phyloP scores from a whole-genome alignment of 2,888 invertebrate genomes.

The Petrolisthes cinctipes region DNA sequence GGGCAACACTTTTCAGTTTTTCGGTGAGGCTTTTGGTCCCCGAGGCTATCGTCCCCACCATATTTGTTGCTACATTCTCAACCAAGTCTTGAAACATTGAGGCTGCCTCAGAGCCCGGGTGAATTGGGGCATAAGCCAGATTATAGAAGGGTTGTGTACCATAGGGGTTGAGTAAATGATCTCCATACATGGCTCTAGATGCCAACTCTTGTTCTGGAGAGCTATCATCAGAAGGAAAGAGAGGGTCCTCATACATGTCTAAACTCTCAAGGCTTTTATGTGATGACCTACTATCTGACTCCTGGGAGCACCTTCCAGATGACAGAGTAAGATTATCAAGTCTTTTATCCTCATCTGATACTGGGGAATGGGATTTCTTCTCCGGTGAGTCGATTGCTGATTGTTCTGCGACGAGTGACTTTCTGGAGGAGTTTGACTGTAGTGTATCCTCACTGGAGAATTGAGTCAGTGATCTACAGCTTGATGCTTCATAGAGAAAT shows the following conservation, averaged over 20 bases:
- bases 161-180: constrained; percentile 7
- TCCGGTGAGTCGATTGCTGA: background rate
- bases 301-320: constrained; percentile 27
- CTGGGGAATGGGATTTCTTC: constrained; percentile 8
- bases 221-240: constrained; percentile 43
- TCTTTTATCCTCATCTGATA: background rate
- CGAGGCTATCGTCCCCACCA: constrained; percentile 46
- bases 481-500: constrained; percentile 25
- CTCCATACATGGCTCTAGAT: constrained; percentile 23
- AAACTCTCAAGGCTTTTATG: constrained; percentile 38
- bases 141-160: constrained; percentile 38
- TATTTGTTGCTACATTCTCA: constrained; percentile 53
- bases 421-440: constrained; percentile 20
- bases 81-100: constrained; percentile 46
- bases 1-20: constrained; percentile 39
- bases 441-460: constrained; percentile 32
- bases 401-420: background rate
- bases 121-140: constrained; percentile 47
- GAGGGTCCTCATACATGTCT: constrained; percentile 47
- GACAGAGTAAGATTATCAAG: constrained; percentile 15
- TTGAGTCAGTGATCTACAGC: constrained; percentile 7
- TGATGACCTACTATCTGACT: constrained; percentile 33
- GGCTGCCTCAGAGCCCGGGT: constrained; percentile 43
- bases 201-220: constrained; percentile 41
- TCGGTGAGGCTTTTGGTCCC: constrained; percentile 49